These are phyloP conservation scores for Dioctria linearis DNA, from an alignment of 2,888 invertebrate species.

Conservation along the genomic window DNA sequence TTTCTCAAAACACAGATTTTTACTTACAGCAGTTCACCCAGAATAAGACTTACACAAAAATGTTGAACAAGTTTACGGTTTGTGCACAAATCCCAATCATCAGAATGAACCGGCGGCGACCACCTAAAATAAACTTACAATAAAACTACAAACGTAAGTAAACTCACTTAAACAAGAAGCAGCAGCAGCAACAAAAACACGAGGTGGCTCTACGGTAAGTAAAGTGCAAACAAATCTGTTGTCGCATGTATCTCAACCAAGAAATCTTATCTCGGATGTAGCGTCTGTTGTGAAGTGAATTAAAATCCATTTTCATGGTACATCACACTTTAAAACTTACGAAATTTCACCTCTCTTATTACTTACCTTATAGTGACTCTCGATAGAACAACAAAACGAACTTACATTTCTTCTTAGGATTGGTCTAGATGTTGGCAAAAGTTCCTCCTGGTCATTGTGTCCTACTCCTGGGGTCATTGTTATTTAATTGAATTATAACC, in stretches of 20 bases:
- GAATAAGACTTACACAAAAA: background rate
- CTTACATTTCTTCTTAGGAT: background rate
- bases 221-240: background rate
- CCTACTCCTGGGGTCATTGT: conserved; percentile 12
- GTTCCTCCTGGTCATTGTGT: conserved; percentile 15
- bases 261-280: background rate
- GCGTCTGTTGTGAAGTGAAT: background rate
- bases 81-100: too few relatives aligned
- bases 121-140: too few relatives aligned
- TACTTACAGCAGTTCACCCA: background rate
- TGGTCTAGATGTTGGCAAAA: background rate
- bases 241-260: background rate
- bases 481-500: background rate
- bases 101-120: background rate
- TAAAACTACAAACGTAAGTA: background rate
- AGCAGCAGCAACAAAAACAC: background rate
- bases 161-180: background rate
- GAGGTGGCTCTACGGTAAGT: background rate
- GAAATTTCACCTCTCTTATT: background rate
- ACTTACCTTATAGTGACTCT: too few relatives aligned
- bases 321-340: background rate
- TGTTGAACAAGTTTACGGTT: background rate
- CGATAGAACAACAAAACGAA: too few relatives aligned
- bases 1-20: background rate
- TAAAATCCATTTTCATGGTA: background rate